Base-by-base conservation (phyloP, 2,113 vertebrate species). In the Ursus arctos region DNA sequence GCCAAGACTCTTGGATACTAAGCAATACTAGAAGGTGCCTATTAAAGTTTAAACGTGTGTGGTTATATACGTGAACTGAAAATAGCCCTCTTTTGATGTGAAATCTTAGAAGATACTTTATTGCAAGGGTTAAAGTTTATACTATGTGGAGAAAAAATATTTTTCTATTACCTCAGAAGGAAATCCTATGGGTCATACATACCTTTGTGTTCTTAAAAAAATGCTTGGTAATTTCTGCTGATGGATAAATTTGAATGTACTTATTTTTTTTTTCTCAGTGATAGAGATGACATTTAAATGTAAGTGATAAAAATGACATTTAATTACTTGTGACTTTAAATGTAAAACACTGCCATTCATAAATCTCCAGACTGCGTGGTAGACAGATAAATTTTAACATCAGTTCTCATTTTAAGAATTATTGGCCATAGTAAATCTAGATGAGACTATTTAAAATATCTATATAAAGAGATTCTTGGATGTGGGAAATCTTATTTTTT, bases 381-480 rank as follows among this genome's bases (percentile, higher is more conserved):
- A 26, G 31, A 15, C 72, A 91, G 12, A 28, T 84, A 6, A 49
- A 59, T 53, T 84, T 95, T 79, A 93, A 77, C 19, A n/a, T 84
- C 40, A 49, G 26, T 83, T 91, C 19, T 92, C 21, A 74, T 96
- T 97, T 97, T 94, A 67, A 91, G 19, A 85, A 77, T 19, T 16
- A 33, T 69, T 63, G 1, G 28, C 85, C 81, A 55, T 61, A 86
- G n/a, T 86, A 76, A 94, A 31, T 86, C 14, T 65, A 94, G n/a
- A 43, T 81, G 40, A 94, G 15, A 61, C 51, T 67, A 36, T 89
- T 92, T 86, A 53, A 94, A 86, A 90, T 76, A 19, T 63, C 24
- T 86, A 36, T n/a, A 80, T 80, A 76, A 90, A 86, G 22, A 88
- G 14, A 69, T 61, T 85, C 43, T 4, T 69, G 19, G 13, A 11